Evolutionary conservation across 2,797 vertebrate species (phyloP).

Genomic region (Parambassis ranga): DNA sequence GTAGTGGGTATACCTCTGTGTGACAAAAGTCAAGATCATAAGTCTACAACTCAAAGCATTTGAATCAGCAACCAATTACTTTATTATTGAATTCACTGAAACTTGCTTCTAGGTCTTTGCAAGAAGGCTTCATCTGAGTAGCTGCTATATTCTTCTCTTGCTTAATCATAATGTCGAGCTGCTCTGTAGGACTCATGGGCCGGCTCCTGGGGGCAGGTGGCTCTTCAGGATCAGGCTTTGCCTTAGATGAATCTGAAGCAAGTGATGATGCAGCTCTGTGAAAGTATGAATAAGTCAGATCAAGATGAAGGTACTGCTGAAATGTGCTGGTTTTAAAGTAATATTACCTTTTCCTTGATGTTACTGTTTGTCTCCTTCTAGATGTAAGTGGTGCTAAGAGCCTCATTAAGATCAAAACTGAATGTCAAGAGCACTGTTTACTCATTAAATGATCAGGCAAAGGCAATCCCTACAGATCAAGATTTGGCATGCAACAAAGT

Average conservation of each 20-base stretch:
- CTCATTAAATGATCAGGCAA: not conserved
- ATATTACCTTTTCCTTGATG: slow-evolving; percentile 69
- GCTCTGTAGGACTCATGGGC: slow-evolving; percentile 85
- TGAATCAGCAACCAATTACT: not conserved
- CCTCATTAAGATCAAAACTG: slow-evolving; percentile 49
- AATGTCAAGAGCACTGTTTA: not conserved
- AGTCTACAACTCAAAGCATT: not conserved
- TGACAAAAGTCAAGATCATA: slow-evolving; percentile 3
- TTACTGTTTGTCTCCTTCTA: slow-evolving; percentile 62
- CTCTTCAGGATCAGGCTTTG: not conserved
- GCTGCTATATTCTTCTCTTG: slow-evolving; percentile 74
- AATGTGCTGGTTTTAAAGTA: not conserved
- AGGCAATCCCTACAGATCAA: too few relatives aligned
- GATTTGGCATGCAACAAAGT: too few relatives aligned
- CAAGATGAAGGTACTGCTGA: not conserved
- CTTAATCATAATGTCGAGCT: slow-evolving; percentile 81
- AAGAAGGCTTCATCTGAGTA: slow-evolving; percentile 69
- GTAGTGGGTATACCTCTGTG: slow-evolving; percentile 88
- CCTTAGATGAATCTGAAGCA: not conserved
- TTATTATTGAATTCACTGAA: slow-evolving; percentile 25
- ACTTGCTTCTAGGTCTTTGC: slow-evolving; percentile 82
- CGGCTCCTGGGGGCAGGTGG: slow-evolving; percentile 44
- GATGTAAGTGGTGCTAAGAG: slow-evolving; percentile 46
- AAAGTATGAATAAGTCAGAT: slow-evolving; percentile 5
- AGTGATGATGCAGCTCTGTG: slow-evolving; percentile 8